These are phyloP conservation scores for Gymnocheta viridis DNA, from an alignment of 2,888 invertebrate genomes.

Conservation along the genomic window DNA sequence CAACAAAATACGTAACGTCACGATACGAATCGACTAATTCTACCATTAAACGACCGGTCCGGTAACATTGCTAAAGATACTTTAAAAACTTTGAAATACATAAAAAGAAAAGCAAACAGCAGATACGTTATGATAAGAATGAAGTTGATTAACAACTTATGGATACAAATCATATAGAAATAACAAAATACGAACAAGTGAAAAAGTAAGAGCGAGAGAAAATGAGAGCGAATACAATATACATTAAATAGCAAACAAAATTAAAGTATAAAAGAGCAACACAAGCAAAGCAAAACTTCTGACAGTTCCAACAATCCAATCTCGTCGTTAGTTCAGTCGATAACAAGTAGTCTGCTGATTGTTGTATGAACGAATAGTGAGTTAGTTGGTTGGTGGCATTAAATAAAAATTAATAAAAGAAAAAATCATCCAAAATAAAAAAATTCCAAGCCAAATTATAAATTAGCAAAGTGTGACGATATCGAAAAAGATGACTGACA, in stretches of 20 bases:
- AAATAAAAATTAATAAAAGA: neutral
- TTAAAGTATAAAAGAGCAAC: constrained; percentile 58
- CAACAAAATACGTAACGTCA: too few species aligned
- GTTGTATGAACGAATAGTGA: neutral
- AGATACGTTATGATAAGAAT: constrained; percentile 23
- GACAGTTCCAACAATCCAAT: constrained; percentile 66
- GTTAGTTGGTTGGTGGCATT: constrained; percentile 15
- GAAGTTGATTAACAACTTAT: neutral
- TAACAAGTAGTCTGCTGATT: constrained; percentile 32
- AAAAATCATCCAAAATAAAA: constrained; percentile 8
- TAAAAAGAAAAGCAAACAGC: constrained; percentile 8
- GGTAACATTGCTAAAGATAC: constrained; percentile 2
- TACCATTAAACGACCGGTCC: neutral
- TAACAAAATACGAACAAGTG: neutral
- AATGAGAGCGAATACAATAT: constrained; percentile 21
- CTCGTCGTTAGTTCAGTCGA: constrained; percentile 47
- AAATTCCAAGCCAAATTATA: neutral
- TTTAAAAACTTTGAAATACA: constrained; percentile 11
- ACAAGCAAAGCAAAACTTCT: constrained; percentile 51
- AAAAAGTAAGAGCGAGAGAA: constrained; percentile 19
- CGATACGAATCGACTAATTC: too few species aligned
- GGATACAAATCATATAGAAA: constrained; percentile 30
- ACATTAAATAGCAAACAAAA: constrained; percentile 47
- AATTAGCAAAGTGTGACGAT: constrained; percentile 29
- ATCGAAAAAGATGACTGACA: constrained; percentile 30